phyloP scores from a whole-genome alignment of 2,888 invertebrate species.

The Cheilosia variabilis region DNA sequence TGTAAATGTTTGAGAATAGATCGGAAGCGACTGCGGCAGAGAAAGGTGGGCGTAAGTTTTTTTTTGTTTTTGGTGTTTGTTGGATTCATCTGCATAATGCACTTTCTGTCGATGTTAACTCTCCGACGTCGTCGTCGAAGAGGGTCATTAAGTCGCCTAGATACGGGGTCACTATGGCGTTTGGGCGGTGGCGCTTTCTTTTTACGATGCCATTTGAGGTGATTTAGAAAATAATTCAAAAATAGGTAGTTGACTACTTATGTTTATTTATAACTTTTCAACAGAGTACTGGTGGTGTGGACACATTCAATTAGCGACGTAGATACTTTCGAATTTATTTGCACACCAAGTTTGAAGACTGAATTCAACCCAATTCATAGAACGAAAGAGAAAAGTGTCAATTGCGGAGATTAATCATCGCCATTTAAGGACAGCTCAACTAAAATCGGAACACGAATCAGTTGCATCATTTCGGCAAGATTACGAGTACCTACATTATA shows the following conservation, averaged over 20 bases:
- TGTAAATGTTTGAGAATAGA: constrained; percentile 10
- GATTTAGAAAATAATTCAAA: constrained; percentile 55
- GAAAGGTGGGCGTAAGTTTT: constrained; percentile 66
- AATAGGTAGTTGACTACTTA: constrained; percentile 13
- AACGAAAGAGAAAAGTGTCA: constrained; percentile 58
- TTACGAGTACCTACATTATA: neutral
- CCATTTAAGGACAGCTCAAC: constrained; percentile 57
- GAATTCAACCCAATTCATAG: constrained; percentile 13
- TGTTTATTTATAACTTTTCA: constrained; percentile 25
- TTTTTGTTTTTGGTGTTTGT: neutral
- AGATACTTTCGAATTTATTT: constrained; percentile 53
- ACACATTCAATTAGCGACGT: constrained; percentile 53
- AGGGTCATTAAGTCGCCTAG: constrained; percentile 51
- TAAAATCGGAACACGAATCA: constrained; percentile 42
- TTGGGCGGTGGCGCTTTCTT: constrained; percentile 66
- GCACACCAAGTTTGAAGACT: neutral
- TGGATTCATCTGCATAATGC: constrained; percentile 71
- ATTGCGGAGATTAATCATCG: constrained; percentile 4
- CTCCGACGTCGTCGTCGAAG: constrained; percentile 23
- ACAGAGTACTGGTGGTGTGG: constrained; percentile 11
- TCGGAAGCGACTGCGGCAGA: constrained; percentile 59
- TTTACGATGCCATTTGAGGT: constrained; percentile 57
- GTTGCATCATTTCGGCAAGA: constrained; percentile 49
- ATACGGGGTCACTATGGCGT: constrained; percentile 24
- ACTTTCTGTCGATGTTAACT: constrained; percentile 69